Evolutionary conservation across 92 coral and sea anemone genomes (phyloP).

Genomic region (Pocillopora meandrina): DNA sequence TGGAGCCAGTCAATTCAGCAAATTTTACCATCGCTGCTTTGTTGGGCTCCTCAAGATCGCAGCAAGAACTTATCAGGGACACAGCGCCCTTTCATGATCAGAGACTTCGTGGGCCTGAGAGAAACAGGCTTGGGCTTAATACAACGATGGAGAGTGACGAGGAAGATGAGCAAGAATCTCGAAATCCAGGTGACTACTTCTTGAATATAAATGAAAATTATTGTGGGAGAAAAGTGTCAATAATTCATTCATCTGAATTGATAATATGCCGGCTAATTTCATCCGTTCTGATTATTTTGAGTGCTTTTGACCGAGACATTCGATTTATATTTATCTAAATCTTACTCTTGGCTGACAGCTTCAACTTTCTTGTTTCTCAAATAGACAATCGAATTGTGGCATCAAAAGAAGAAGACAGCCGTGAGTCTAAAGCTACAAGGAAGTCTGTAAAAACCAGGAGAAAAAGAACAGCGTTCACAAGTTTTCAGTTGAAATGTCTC

Average conservation of each 20-base stretch:
- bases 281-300: too few relatives aligned
- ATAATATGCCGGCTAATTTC: too few relatives aligned
- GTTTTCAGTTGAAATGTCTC: conserved; percentile 92
- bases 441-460: conserved; percentile 76
- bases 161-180: conserved; percentile 28
- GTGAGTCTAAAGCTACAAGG: conserved; percentile 35
- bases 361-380: background rate
- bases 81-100: conserved; percentile 13
- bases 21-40: conserved; percentile 76
- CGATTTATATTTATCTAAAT: too few relatives aligned
- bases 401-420: conserved; percentile 17
- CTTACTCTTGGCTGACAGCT: background rate
- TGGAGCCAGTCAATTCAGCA: conserved; percentile 72
- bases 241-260: too few relatives aligned
- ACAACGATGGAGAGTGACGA: conserved; percentile 33
- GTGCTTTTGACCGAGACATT: too few relatives aligned
- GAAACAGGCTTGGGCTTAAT: conserved; percentile 15
- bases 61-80: conserved; percentile 33
- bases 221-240: background rate
- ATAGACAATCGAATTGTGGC: conserved; percentile 17
- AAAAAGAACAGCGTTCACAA: conserved; percentile 93
- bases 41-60: conserved; percentile 54
- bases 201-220: background rate
- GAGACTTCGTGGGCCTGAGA: conserved; percentile 11
- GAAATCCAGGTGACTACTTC: conserved; percentile 8